phyloP scores from a whole-genome alignment of 2,797 vertebrate genomes.

The Sebastiscus albofasciatus region DNA sequence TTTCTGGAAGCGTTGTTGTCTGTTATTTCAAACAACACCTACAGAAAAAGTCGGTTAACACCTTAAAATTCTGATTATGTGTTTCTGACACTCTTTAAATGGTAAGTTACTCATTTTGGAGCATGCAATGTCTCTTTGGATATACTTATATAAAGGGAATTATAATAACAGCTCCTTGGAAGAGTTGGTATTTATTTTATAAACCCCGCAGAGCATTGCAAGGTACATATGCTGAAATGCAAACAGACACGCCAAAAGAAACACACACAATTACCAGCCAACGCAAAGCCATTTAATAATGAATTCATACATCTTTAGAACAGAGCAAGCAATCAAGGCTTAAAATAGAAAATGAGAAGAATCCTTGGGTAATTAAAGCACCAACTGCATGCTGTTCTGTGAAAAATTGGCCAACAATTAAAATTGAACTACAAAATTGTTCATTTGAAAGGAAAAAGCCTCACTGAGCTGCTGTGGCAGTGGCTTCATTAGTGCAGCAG shows the following conservation, averaged over 20 bases:
- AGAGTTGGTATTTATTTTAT: background rate
- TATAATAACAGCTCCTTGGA: slow-evolving; percentile 17
- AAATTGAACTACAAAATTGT: slow-evolving; percentile 17
- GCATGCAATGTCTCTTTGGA: background rate
- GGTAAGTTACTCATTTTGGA: background rate
- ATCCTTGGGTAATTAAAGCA: slow-evolving; percentile 23
- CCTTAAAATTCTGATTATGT: background rate
- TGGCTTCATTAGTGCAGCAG: slow-evolving; percentile 57
- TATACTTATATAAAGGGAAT: background rate
- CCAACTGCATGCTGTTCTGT: background rate
- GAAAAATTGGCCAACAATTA: slow-evolving; percentile 29
- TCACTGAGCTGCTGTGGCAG: slow-evolving; percentile 19
- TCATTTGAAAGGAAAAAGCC: slow-evolving; percentile 21
- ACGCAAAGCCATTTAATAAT: slow-evolving; percentile 9
- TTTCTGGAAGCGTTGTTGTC: background rate
- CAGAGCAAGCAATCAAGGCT: slow-evolving; percentile 6
- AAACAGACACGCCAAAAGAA: slow-evolving; percentile 10
- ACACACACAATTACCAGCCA: slow-evolving; percentile 14
- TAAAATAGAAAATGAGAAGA: slow-evolving; percentile 29
- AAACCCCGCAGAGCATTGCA: background rate
- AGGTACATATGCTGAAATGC: slow-evolving; percentile 8
- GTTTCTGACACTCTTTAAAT: background rate
- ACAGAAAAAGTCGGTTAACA: background rate
- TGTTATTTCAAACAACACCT: background rate
- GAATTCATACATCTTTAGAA: slow-evolving; percentile 16